A percentile compares a stretch with the other conserved stretches of the same genome.
phyloP scores from a whole-genome alignment of 2,113 vertebrate species.

The Sylvietta virens region DNA sequence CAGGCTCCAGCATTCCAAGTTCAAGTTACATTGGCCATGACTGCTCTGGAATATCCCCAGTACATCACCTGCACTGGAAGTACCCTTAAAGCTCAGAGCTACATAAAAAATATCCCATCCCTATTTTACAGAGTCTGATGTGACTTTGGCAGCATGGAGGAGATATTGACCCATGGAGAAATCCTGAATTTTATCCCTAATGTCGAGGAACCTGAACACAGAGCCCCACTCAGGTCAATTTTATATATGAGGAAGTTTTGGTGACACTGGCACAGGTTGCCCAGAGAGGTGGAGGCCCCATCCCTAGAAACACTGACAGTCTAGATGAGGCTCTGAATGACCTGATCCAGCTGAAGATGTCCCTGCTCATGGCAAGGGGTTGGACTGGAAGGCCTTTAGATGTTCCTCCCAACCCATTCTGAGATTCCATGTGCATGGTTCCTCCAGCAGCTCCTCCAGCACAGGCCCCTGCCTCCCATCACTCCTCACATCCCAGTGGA shows the following conservation, averaged over 20 bases:
- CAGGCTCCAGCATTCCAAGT: neutral
- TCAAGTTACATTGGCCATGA: neutral
- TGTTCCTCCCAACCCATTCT: neutral
- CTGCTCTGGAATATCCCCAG: neutral
- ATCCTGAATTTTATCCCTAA: neutral
- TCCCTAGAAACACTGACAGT: accelerated
- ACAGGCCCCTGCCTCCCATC: neutral
- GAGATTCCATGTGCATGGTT: accelerated
- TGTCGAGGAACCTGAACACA: neutral
- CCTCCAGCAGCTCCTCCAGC: neutral
- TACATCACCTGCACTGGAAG: neutral
- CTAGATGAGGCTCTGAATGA: neutral
- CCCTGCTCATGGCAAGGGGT: neutral
- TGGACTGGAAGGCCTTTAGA: neutral
- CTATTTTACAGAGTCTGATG: neutral
- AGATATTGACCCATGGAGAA: neutral
- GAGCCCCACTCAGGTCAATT: neutral
- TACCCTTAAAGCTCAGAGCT: neutral
- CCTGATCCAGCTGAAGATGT: neutral
- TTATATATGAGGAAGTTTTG: neutral
- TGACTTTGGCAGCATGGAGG: neutral
- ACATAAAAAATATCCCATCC: neutral
- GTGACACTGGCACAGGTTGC: neutral
- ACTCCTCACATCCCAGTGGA: accelerated
- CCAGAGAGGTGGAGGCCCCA: neutral